phyloP scores from a whole-genome alignment of 2,797 vertebrate species.

The Delichon dasypus region DNA sequence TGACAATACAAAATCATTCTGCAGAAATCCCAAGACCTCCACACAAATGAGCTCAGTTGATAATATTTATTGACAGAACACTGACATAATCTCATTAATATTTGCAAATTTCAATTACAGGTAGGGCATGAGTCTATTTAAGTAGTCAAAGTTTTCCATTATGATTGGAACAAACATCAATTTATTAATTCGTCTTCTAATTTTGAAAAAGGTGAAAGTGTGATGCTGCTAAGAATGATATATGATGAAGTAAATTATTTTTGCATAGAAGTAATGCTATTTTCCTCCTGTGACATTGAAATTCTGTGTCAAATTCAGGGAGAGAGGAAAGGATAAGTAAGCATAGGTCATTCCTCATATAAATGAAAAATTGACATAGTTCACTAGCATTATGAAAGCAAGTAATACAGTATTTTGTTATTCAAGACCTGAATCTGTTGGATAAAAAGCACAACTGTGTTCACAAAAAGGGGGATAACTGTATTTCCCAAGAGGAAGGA shows the following conservation, averaged over 20 bases:
- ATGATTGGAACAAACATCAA: conserved; percentile 4
- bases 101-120: conserved; percentile 56
- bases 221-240: not conserved
- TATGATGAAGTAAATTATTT: not conserved
- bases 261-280: not conserved
- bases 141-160: conserved; percentile 14
- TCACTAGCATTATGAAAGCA: not conserved
- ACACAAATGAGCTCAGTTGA: conserved; percentile 20
- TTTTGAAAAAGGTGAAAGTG: conserved; percentile 21
- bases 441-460: not conserved
- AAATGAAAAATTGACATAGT: not conserved
- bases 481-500: not conserved
- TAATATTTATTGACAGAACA: conserved; percentile 56
- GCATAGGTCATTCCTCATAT: not conserved
- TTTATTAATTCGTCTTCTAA: not conserved
- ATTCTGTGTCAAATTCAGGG: not conserved
- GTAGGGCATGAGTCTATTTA: conserved; percentile 19
- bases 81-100: conserved; percentile 51
- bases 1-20: conserved; percentile 11
- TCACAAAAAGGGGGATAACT: not conserved
- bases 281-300: conserved; percentile 22
- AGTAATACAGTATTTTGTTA: not conserved
- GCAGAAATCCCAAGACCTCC: conserved; percentile 49
- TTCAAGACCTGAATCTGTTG: not conserved
- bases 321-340: conserved; percentile 8